Base-by-base conservation (phyloP, 2,888 invertebrate genomes). In the Dolomedes plantarius region DNA sequence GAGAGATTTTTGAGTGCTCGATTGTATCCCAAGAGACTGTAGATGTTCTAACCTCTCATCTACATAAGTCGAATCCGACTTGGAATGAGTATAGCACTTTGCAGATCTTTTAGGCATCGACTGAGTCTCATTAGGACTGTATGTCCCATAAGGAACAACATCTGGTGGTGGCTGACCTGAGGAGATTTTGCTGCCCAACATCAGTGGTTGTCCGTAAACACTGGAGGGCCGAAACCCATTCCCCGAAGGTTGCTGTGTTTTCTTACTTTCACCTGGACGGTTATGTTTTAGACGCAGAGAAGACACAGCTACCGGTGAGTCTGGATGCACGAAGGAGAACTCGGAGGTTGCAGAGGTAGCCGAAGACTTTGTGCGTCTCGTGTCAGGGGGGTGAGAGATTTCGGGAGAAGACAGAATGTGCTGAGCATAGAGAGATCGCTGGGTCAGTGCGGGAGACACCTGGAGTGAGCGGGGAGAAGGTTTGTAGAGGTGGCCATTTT, bases 341-440 rank as follows among this genome's bases (percentile, higher is more conserved):
- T 89, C 89, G n/a, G 88, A 88, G 13, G 88, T 87, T 5, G 88
- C 89, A 1, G 88, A 87, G 65, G 88, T 87, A 5, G 87, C 87
- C 27, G 86, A 81, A n/a, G 88, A 83, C 67, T 69, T 75, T 50
- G 72, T 46, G 28, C 36, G 41, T 32, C 72, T 29, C 1, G 76
- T 29, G 56, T 77, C 85, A 9, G 71, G 72, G 11, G 46, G 74
- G 7, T 83, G 83, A 28, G 85, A 78, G 19, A 86, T 87, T 32
- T 86, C 88, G 23, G 80, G 87, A 19, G 86, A 87, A 2, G 89
- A 89, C 0, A 89, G 72, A 28, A 89, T 88, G 31, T 89, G 88
- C 65, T 89, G 89, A 23, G 89, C 89, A 68, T 89, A 89, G 0
- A 89, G 83, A 9, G 89, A 89, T 41, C 89, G 64, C 50, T 89